Evolutionary conservation across 2,888 invertebrate genomes (phyloP), one percentile per base, ranked within the genome.

Genomic region (Clepsis dumicolana): DNA sequence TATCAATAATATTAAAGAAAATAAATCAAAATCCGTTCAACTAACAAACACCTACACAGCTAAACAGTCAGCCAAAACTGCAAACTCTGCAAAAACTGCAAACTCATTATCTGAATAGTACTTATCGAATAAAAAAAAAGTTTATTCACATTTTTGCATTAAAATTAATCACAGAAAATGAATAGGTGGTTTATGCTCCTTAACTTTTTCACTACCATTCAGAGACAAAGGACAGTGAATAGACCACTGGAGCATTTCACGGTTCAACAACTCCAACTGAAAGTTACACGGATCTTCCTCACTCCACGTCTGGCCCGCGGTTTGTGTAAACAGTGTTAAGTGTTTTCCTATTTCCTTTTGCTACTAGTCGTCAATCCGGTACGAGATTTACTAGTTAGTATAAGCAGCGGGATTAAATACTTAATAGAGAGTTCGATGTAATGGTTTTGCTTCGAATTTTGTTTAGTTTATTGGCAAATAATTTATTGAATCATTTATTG

Each of bases 311-410:
- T 72, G 73, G 70, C 72, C 71, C 64, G 77, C 79, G n/a, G 78
- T 74, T 72, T 72, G 70, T 70, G 79, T 75, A 81, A 81, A 84
- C 75, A 81, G 69, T 65, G 72, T 74, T 78, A 83, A 84, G 80
- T 81, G 80, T 83, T 84, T 80, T 77, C 78, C 79, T 79, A 77
- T 80, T 80, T 82, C 80, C 75, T 75, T 82, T 82, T 81, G 80
- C 80, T 78, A 80, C 79, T 59, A 64, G 70, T 68, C 59, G 44
- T 62, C 56, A 64, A 70, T 64, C 66, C 53, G 50, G 60, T 41
- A 64, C 68, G 18, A 25, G 41, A 50, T 57, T 50, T 48, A 35
- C 4, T 50, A 25, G 35, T 56, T 24, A 48, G n/a, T n/a, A n/a
- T n/a, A n/a, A 25, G 35, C 52, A 35, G 32, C 25, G 35, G 48